phyloP scores from a whole-genome alignment of 92 coral and sea anemone genomes.

The Parazoanthus atlanticus region DNA sequence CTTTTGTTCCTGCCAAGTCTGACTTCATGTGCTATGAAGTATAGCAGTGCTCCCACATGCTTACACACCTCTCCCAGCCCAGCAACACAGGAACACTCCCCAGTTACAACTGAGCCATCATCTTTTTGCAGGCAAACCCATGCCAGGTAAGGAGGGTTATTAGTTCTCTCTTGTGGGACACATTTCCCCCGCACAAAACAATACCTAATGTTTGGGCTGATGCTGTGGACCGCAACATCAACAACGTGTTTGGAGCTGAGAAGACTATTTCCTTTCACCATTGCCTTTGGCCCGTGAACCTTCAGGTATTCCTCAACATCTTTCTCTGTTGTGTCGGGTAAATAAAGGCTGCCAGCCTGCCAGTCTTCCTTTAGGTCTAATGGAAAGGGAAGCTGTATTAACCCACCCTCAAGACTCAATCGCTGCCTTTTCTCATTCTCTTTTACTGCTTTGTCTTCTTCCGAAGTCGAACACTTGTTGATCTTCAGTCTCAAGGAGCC shows the following conservation, averaged over 20 bases:
- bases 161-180: conserved; percentile 54
- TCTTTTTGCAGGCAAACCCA: conserved; percentile 59
- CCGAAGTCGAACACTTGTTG: background rate
- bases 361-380: conserved; percentile 34
- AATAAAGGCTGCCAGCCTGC: conserved; percentile 33
- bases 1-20: conserved; percentile 34
- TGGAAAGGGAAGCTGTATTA: conserved; percentile 31
- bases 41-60: conserved; percentile 37
- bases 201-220: conserved; percentile 32
- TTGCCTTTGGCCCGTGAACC: conserved; percentile 29
- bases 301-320: conserved; percentile 21
- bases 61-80: conserved; percentile 49
- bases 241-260: conserved; percentile 21
- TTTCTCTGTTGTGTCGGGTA: background rate
- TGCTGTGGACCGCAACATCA: conserved; percentile 40
- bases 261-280: conserved; percentile 47
- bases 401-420: conserved; percentile 28
- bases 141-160: conserved; percentile 28
- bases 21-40: conserved; percentile 15
- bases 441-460: background rate
- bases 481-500: background rate
- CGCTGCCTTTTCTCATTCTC: background rate
- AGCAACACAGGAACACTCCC: conserved; percentile 54
- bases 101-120: conserved; percentile 47
- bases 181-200: conserved; percentile 46